Percentiles rank a stretch among this genome's conserved stretches.
Conservation (phyloP, 1,140 invertebrate genomes). For the Dendrolimus kikuchii region DNA sequence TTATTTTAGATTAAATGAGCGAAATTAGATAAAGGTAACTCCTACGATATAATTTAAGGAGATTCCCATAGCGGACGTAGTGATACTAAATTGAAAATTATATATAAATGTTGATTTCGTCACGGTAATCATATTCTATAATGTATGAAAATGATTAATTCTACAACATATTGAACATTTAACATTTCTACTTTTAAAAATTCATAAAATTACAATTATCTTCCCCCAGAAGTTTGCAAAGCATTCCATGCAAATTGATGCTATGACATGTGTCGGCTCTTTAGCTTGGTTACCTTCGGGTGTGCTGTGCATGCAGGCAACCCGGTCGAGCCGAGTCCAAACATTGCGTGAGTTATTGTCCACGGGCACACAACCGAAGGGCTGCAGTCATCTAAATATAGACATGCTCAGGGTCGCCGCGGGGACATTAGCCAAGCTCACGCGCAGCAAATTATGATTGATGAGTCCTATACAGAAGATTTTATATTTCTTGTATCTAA, state of each 20-base stretch:
- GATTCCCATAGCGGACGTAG: too few species aligned
- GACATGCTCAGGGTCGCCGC: constrained; percentile 45
- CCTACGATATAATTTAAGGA: too few species aligned
- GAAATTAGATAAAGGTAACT: too few species aligned
- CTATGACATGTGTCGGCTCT: neutral
- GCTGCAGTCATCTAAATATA: constrained; percentile 54
- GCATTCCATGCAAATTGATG: constrained; percentile 2
- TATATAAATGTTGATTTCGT: too few species aligned
- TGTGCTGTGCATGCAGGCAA: too few species aligned
- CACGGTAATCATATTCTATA: too few species aligned
- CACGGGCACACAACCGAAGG: constrained; percentile 26
- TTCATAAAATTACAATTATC: constrained; percentile 8
- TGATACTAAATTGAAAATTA: too few species aligned
- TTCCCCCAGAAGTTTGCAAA: constrained; percentile 1
- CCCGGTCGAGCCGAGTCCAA: constrained; percentile 24
- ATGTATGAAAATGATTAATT: too few species aligned
- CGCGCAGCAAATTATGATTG: constrained; percentile 59
- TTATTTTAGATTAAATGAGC: too few species aligned
- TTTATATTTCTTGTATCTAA: too few species aligned
- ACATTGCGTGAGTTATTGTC: constrained; percentile 49
- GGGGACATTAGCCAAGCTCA: constrained; percentile 45
- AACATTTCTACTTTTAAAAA: constrained; percentile 13
- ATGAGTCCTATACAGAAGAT: constrained; percentile 31
- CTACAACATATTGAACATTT: too few species aligned
- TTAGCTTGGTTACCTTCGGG: too few species aligned